These are phyloP conservation scores for Alcedo atthis DNA, from an alignment of 2,797 vertebrate species.

Conservation along the genomic window DNA sequence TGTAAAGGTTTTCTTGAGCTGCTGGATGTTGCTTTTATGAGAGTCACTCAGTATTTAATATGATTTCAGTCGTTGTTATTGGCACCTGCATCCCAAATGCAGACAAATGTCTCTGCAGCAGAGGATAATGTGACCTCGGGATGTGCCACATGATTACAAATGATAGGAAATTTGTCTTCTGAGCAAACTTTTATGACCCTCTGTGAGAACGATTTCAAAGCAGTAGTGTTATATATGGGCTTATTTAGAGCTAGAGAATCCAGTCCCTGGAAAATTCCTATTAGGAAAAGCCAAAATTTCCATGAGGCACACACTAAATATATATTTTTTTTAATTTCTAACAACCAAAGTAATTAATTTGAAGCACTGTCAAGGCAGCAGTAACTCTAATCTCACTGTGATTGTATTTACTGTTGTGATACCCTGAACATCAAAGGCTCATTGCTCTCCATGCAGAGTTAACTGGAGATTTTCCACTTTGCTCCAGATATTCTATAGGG, in stretches of 20 bases:
- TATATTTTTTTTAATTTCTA: background rate
- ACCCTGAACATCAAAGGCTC: background rate
- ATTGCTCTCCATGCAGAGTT: background rate
- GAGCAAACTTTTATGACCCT: background rate
- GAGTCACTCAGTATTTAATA: background rate
- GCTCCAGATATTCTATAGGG: background rate
- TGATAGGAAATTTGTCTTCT: background rate
- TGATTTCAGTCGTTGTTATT: background rate
- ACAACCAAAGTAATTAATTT: background rate
- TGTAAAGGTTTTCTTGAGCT: background rate
- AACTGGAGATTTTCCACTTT: background rate
- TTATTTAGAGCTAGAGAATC: background rate
- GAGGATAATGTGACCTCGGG: conserved; percentile 1
- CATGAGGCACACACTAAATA: background rate
- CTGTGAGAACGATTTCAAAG: background rate
- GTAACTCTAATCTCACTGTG: background rate
- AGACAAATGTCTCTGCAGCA: background rate
- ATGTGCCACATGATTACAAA: conserved; percentile 1
- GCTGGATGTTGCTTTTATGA: background rate
- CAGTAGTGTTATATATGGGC: background rate
- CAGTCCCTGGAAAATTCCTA: background rate
- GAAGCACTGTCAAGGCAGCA: background rate
- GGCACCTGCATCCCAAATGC: conserved; percentile 35
- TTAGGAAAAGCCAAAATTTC: background rate
- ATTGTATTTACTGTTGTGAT: background rate